These are phyloP conservation scores for Pampus argenteus DNA, from an alignment of 2,797 vertebrate genomes.

Conservation along the genomic window DNA sequence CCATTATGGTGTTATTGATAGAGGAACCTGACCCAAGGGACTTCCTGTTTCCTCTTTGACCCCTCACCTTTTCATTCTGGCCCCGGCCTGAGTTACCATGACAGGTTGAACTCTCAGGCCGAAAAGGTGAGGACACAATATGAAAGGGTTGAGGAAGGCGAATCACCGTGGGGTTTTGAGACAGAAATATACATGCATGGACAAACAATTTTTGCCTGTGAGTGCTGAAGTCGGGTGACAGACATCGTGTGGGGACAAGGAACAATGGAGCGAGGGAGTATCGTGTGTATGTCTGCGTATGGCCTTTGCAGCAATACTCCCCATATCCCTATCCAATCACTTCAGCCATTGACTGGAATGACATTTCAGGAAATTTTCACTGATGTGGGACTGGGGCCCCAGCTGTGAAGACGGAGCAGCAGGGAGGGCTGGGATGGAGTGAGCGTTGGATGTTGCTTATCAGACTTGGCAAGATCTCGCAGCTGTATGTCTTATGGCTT, in stretches of 20 bases:
- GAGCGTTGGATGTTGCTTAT: constrained; percentile 69
- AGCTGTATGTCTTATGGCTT: constrained; percentile 60
- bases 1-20: constrained; percentile 34
- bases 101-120: constrained; percentile 71
- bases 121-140: constrained; percentile 59
- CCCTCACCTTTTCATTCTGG: constrained; percentile 67
- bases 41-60: constrained; percentile 52
- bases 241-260: constrained; percentile 56
- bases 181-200: constrained; percentile 60
- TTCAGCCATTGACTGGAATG: constrained; percentile 66
- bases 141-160: constrained; percentile 30
- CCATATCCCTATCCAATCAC: constrained; percentile 53
- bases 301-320: constrained; percentile 56
- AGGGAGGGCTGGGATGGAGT: constrained; percentile 51
- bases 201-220: constrained; percentile 50
- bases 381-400: constrained; percentile 70
- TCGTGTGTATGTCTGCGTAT: constrained; percentile 38
- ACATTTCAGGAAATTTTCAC: constrained; percentile 78
- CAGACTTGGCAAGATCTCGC: constrained; percentile 66
- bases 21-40: constrained; percentile 7
- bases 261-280: constrained; percentile 51
- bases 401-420: constrained; percentile 66
- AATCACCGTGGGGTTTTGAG: constrained; percentile 47
- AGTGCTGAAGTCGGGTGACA: constrained; percentile 61
- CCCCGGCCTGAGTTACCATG: constrained; percentile 63